Conservation (phyloP, 2,888 invertebrate genomes). For the Protonemura montana region DNA sequence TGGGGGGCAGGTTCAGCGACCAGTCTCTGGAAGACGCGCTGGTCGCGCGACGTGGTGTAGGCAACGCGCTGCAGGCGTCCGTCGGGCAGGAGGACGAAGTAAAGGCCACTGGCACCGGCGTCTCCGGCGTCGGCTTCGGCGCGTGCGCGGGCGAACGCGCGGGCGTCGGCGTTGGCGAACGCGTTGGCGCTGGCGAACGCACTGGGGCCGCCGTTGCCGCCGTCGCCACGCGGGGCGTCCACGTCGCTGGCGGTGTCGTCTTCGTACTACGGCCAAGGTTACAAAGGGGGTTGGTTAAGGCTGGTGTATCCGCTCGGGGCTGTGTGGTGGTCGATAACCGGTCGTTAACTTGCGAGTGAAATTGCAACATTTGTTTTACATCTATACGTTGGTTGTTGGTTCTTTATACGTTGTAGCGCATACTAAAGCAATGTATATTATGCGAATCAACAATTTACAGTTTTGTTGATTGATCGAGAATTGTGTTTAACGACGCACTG, state of each 20-base stretch:
- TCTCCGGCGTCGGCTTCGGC: slow-evolving; percentile 14
- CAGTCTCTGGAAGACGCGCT: slow-evolving; percentile 36
- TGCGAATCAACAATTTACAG: no score
- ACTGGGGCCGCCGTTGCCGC: background rate
- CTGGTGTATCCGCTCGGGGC: no score
- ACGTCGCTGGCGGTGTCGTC: background rate
- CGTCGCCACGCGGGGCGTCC: background rate
- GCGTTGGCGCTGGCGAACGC: background rate
- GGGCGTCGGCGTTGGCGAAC: background rate
- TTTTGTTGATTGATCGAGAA: no score
- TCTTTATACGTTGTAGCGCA: no score
- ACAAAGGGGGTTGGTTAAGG: background rate
- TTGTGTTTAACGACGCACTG: no score
- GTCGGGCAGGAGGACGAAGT: slow-evolving; percentile 53
- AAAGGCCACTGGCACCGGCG: slow-evolving; percentile 49
- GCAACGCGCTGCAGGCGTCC: slow-evolving; percentile 52
- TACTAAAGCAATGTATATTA: no score
- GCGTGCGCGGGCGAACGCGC: background rate
- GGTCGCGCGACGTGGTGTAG: slow-evolving; percentile 48
- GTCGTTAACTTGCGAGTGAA: no score
- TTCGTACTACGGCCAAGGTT: background rate
- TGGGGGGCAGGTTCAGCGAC: slow-evolving; percentile 39
- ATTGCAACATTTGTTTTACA: no score
- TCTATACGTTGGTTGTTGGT: no score
- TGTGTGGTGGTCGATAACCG: no score